A percentile compares a stretch with the other conserved stretches of the same genome.
phyloP scores from a whole-genome alignment of 1,140 invertebrate species.

The Drosophila carrolli region DNA sequence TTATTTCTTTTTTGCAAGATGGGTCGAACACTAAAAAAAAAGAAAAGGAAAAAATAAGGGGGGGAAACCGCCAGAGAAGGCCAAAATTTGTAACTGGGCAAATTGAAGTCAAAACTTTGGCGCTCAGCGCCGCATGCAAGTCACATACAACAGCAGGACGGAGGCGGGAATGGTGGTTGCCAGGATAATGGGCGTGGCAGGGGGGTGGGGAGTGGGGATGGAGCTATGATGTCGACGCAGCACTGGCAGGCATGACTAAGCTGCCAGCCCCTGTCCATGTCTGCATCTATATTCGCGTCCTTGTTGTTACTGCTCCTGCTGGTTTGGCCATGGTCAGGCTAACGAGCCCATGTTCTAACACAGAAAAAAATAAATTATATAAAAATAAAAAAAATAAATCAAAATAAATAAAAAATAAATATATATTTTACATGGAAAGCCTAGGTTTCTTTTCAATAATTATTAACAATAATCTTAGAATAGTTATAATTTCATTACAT shows the following conservation, averaged over 20 bases:
- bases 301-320: conserved; percentile 37
- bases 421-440: too few relatives aligned
- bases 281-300: conserved; percentile 30
- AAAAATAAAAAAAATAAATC: too few relatives aligned
- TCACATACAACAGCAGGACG: conserved; percentile 56
- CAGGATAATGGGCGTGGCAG: conserved; percentile 9
- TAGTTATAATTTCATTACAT: too few relatives aligned
- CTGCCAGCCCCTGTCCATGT: conserved; percentile 33
- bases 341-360: conserved; percentile 34
- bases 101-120: conserved; percentile 79
- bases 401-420: too few relatives aligned
- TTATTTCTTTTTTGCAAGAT: conserved; percentile 19
- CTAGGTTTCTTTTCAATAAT: too few relatives aligned
- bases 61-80: conserved; percentile 40
- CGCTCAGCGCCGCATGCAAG: conserved; percentile 68
- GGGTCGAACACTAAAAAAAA: conserved; percentile 18
- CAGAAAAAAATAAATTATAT: neutral
- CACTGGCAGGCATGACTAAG: conserved; percentile 70
- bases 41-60: neutral
- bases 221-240: conserved; percentile 53
- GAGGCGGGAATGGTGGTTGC: neutral
- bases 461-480: too few relatives aligned
- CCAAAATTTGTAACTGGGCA: conserved; percentile 71
- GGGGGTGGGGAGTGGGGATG: conserved; percentile 8
- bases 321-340: conserved; percentile 48